These are phyloP conservation scores for Eilema depressum DNA, from an alignment of 2,888 invertebrate genomes.

Conservation along the genomic window DNA sequence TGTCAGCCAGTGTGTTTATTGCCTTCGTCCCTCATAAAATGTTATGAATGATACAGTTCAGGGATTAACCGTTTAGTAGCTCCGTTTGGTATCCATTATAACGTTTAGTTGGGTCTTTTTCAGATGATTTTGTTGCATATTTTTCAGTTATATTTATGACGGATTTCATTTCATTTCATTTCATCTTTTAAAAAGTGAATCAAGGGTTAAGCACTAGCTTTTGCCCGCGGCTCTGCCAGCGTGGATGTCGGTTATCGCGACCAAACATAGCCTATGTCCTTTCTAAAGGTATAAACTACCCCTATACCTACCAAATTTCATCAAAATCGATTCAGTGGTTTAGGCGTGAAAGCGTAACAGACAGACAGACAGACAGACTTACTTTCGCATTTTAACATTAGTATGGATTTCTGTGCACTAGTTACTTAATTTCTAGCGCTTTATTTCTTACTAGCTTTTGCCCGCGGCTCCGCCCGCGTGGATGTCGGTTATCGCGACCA, in stretches of 20 bases:
- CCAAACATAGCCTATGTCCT: no score
- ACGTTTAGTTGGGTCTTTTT: conserved; percentile 55
- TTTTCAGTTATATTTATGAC: conserved; percentile 45
- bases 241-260: no score
- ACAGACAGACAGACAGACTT: no score
- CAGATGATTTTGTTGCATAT: conserved; percentile 55
- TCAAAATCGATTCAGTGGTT: no score
- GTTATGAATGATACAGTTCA: conserved; percentile 76
- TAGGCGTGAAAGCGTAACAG: no score
- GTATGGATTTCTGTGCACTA: conserved; percentile 34
- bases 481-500: no score
- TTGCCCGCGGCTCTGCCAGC: no score
- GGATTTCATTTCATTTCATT: no score
- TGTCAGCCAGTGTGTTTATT: conserved; percentile 70
- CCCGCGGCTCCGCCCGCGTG: no score
- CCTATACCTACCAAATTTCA: no score
- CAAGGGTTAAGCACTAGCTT: conserved; percentile 39
- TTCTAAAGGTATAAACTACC: no score
- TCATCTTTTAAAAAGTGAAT: conserved; percentile 41
- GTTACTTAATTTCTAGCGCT: conserved; percentile 15
- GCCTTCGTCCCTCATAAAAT: conserved; percentile 71
- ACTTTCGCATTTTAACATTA: no score
- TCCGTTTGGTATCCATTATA: conserved; percentile 63
- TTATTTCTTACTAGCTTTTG: conserved; percentile 10
- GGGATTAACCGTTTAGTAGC: conserved; percentile 72